Evolutionary conservation across 2,888 invertebrate species (phyloP).

Genomic region (Nowickia ferox): DNA sequence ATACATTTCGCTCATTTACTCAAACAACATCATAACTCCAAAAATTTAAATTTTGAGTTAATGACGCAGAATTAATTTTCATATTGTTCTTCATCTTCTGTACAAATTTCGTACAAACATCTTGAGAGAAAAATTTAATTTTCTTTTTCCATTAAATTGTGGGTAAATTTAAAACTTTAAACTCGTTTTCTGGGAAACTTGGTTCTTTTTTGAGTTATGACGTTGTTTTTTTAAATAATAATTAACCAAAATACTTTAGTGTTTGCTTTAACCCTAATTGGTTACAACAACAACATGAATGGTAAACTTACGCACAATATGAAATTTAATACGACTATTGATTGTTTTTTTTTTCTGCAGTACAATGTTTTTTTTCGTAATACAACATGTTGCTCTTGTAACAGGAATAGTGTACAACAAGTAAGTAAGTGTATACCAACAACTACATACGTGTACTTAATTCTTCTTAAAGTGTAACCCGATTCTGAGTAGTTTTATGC

Average conservation of each 20-base stretch:
- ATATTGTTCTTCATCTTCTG: too few relatives aligned
- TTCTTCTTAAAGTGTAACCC: constrained; percentile 52
- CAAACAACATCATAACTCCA: too few relatives aligned
- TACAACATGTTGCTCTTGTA: constrained; percentile 36
- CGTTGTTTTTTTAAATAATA: too few relatives aligned
- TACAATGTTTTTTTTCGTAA: not conserved
- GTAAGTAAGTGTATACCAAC: not conserved
- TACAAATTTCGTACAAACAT: too few relatives aligned
- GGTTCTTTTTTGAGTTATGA: too few relatives aligned
- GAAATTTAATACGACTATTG: constrained; percentile 22
- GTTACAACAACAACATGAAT: constrained; percentile 13
- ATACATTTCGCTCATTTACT: too few relatives aligned
- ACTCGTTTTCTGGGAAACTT: too few relatives aligned
- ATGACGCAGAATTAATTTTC: too few relatives aligned
- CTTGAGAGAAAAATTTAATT: too few relatives aligned
- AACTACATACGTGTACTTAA: not conserved
- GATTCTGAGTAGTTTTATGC: constrained; percentile 58
- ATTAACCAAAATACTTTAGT: not conserved
- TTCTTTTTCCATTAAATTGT: too few relatives aligned
- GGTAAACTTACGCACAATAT: constrained; percentile 16
- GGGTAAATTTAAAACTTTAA: too few relatives aligned
- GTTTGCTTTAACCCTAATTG: not conserved
- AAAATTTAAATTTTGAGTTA: too few relatives aligned
- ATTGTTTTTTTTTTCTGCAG: not conserved
- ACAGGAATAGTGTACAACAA: not conserved